Evolutionary conservation across 2,888 invertebrate species (phyloP), one percentile per base, ranked within the genome.

Genomic region (Gortyna flavago): DNA sequence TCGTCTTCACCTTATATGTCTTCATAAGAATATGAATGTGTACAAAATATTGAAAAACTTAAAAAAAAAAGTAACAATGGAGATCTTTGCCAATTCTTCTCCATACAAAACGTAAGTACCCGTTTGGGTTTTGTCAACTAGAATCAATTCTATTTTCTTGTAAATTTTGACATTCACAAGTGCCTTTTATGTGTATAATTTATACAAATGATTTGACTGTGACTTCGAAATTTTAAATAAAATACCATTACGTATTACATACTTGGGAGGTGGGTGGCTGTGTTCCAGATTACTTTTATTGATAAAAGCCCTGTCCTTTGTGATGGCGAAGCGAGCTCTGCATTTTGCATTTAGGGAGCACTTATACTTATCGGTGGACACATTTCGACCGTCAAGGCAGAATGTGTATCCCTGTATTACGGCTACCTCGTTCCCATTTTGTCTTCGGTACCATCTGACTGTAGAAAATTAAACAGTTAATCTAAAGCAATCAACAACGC

Each of bases 321-420:
- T 70, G 35, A 75, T 44, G 6, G 29, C 41, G 57, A 83, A 83
- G n/a, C 85, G 80, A 18, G 85, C 75, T 25, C 16, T 62, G 44
- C 83, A 83, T 18, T 41, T 70, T 9, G 32, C 16, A 8, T 29
- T 59, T 0, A 3, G 0, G 8, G 75, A 59, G 44, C 86, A 85
- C 3, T 51, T 64, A 29, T 77, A 85, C 13, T 29, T 48, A 13
- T 74, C 59, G 0, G 80, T 80, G 8, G 59, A 11, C n/a, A 48
- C 57, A 21, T 16, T 51, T 38, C 71, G 64, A 1, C 38, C 48
- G 29, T 77, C 62, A 3, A 77, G 75, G 76, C 81, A 89, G 81
- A 90, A 94, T 0, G 92, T 90, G 78, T 84, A 93, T 0, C 92
- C 90, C 0, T 91, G 76, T 5, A 92, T 62, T 1, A 94, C 59